Percentiles rank a stretch among this genome's conserved stretches.
These are phyloP conservation scores for Himantopus leucocephalus DNA, from an alignment of 2,113 vertebrate species.

Conservation along the genomic window DNA sequence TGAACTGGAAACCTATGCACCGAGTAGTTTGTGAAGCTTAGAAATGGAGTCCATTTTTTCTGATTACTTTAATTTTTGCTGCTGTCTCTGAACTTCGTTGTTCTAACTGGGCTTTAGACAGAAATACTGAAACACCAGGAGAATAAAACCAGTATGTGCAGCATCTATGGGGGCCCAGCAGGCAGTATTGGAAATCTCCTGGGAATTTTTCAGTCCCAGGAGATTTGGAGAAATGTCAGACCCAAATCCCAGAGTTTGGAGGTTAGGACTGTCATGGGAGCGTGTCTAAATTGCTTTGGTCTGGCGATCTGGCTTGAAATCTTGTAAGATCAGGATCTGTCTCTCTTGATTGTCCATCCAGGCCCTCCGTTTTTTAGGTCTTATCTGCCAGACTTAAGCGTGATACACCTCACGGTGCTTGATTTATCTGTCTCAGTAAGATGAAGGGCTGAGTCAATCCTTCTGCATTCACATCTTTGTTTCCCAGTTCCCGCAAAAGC, in stretches of 20 bases:
- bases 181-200: neutral
- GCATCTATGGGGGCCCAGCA: neutral
- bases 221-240: neutral
- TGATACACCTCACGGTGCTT: slow-evolving; percentile 1
- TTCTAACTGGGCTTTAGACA: neutral
- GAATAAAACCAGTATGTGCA: neutral
- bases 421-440: slow-evolving; percentile 23
- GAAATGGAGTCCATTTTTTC: neutral
- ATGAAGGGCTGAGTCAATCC: neutral
- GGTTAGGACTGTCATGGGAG: neutral
- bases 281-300: neutral
- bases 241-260: neutral
- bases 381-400: slow-evolving; percentile 34
- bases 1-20: neutral
- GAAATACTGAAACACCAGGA: neutral
- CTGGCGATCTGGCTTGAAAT: neutral
- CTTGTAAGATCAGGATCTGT: neutral
- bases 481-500: neutral
- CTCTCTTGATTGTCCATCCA: neutral
- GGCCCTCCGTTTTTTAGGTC: neutral
- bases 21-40: neutral
- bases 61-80: neutral
- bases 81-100: neutral
- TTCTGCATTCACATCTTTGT: neutral
- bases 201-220: neutral